Evolutionary conservation across 2,888 invertebrate genomes (phyloP).

Genomic region (Dicycla oo): DNA sequence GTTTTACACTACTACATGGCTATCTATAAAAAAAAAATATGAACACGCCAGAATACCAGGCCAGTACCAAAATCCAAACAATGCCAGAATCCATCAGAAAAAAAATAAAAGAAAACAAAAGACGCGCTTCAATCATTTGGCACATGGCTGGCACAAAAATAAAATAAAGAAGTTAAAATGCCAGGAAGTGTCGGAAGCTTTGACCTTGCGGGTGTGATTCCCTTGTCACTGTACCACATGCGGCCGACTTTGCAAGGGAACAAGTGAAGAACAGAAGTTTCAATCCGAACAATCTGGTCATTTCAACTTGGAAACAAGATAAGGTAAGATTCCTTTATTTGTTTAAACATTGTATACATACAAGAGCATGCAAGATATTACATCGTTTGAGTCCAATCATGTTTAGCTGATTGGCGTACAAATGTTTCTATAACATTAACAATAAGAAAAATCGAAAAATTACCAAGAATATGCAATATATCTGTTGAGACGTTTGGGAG

Average conservation of each 20-base stretch:
- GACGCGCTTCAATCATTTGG: slow-evolving; percentile 32
- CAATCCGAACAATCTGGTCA: background rate
- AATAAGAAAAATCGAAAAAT: no score
- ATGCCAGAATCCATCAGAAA: slow-evolving; percentile 1
- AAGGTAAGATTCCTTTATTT: no score
- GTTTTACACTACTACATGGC: background rate
- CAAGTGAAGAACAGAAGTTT: slow-evolving; percentile 19
- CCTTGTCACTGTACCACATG: slow-evolving; percentile 59
- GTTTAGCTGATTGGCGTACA: no score
- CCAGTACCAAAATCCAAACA: background rate
- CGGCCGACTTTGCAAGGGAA: background rate
- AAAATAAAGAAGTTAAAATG: slow-evolving; percentile 51
- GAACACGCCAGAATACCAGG: background rate
- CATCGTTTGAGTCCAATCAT: no score
- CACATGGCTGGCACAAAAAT: slow-evolving; percentile 45
- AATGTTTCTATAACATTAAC: no score
- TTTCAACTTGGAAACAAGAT: no score
- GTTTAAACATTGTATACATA: no score
- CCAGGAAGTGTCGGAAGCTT: slow-evolving; percentile 68
- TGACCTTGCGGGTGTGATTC: slow-evolving; percentile 70
- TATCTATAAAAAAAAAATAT: background rate
- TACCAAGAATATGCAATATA: no score
- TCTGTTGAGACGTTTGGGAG: no score
- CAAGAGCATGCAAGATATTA: no score
- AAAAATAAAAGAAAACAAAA: slow-evolving; percentile 30